Base-by-base conservation (phyloP, 2,888 invertebrate species). In the Chymomyza caudatula region DNA sequence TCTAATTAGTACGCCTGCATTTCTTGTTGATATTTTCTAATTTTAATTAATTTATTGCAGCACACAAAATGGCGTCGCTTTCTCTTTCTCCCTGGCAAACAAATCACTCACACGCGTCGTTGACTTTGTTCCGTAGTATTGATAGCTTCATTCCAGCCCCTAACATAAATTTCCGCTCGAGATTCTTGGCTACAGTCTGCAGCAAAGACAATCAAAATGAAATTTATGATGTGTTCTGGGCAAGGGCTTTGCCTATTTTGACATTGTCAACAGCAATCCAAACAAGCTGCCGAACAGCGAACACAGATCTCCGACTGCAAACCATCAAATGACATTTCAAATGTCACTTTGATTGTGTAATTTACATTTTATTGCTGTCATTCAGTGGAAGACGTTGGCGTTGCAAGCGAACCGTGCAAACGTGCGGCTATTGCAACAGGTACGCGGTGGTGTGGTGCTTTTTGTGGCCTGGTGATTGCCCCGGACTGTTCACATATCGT, bases 21-120 rank as follows among this genome's bases (percentile, higher is more conserved):
- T 83, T 73, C 83, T 67, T 83, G 80, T 67, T 83, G 80, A 78
- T 81, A 79, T 79, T 83, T 85, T 81, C 80, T 77, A 77, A 75
- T 81, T 84, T 82, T 82, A 82, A 82, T 82, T 82, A 82, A 82
- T 81, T 82, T 82, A 81, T 81, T 78, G 77, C 76, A 83, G 76
- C 70, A 81, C 81, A 86, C 60, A 86, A 86, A 81, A 78, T 86
- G 81, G 76, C 71, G 81, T 70, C 85, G 74, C 73, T 72, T 67
- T 63, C 64, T 51, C 59, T 58, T 59, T 51, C 69, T 20, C 42
- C 23, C 52, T 57, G 25, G 60, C 65, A 63, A 63, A 83, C 78
- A 79, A 78, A 75, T 81, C 75, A 83, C 76, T 81, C 78, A 76
- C 69, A 81, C 76, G 87, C 74, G 73, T 85, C 84, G 86, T 86